Base-by-base conservation (phyloP, 2,888 invertebrate species). In the Drosophila pegasa region DNA sequence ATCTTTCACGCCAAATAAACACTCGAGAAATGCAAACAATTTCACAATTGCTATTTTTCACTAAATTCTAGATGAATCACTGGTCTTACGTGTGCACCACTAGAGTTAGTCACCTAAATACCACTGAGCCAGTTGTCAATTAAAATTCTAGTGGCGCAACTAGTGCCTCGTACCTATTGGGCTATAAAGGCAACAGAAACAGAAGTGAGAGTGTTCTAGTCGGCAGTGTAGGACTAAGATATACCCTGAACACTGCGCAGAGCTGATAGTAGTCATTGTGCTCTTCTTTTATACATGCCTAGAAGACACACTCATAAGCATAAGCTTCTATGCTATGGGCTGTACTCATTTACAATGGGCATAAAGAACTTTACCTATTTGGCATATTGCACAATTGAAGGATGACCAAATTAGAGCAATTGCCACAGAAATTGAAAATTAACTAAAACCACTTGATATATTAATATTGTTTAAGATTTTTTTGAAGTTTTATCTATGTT, bases 1-100 rank as follows among this genome's bases (percentile, higher is more conserved):
- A 85, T 87, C 60, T 78, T 90, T 62, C 75, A 80, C 41, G 78
- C 78, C 31, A 76, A 78, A 73, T 56, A 51, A 75, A 54, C 31
- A 5, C n/a, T 50, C 12, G 27, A 14, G n/a, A 37, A 31, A 31
- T 33, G 25, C 9, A 18, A 35, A 3, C 38, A 41, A 29, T 37
- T 18, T 14, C 25, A 22, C 1, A 18, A 12, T 25, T 25, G 2
- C 27, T n/a, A 22, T 22, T 9, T 40, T 27, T 18, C 18, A 16
- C 25, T 18, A 3, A 48, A 27, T 10, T 10, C 9, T 12, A 9
- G 20, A 25, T 45, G 41, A 41, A 12, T 45, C 54, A 55, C 12
- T 14, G 8, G 18, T 16, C 1, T 3, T 27, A 27, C 27, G 45
- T 27, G 45, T 27, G 16, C 3, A n/a, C 12, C 2, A 12, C 2